Conservation (phyloP, 2,113 vertebrate species). For the Labrus mixtus region DNA sequence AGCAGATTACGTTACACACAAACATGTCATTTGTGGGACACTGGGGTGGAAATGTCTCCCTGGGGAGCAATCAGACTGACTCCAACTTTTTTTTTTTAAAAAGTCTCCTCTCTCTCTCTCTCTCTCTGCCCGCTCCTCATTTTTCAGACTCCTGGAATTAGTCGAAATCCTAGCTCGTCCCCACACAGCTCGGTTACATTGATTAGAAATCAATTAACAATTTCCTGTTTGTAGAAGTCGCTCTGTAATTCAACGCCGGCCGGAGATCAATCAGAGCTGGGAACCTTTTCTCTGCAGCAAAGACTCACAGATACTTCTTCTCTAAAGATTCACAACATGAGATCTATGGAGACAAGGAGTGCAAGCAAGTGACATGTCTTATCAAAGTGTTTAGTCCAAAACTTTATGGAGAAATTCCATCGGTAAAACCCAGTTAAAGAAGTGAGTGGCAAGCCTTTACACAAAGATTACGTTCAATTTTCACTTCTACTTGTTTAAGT, state of each 20-base stretch:
- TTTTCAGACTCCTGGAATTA: slow-evolving; percentile 66
- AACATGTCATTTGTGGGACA: slow-evolving; percentile 78
- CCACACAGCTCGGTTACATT: slow-evolving; percentile 58
- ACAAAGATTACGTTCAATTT: too few relatives aligned
- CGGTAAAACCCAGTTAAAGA: too few relatives aligned
- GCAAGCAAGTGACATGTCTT: background rate
- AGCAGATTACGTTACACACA: slow-evolving; percentile 77
- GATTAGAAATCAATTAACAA: slow-evolving; percentile 74
- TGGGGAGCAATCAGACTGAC: slow-evolving; percentile 78
- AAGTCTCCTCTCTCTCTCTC: slow-evolving; percentile 67
- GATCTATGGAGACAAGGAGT: background rate
- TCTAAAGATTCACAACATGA: background rate
- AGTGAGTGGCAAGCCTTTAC: too few relatives aligned
- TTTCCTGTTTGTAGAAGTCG: slow-evolving; percentile 43
- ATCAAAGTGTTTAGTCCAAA: too few relatives aligned
- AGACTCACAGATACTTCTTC: too few relatives aligned
- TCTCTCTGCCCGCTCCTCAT: slow-evolving; percentile 69
- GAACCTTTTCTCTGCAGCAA: background rate
- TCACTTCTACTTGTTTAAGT: too few relatives aligned
- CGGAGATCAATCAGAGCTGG: slow-evolving; percentile 45
- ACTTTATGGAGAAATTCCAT: too few relatives aligned
- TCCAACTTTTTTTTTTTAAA: slow-evolving; percentile 70
- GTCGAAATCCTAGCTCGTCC: slow-evolving; percentile 56
- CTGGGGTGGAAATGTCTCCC: slow-evolving; percentile 74
- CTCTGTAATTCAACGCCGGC: slow-evolving; percentile 64